Percentiles rank a stretch among this genome's conserved stretches.
Conservation (phyloP, 2,113 vertebrate genomes). For the Hydropotes inermis region DNA sequence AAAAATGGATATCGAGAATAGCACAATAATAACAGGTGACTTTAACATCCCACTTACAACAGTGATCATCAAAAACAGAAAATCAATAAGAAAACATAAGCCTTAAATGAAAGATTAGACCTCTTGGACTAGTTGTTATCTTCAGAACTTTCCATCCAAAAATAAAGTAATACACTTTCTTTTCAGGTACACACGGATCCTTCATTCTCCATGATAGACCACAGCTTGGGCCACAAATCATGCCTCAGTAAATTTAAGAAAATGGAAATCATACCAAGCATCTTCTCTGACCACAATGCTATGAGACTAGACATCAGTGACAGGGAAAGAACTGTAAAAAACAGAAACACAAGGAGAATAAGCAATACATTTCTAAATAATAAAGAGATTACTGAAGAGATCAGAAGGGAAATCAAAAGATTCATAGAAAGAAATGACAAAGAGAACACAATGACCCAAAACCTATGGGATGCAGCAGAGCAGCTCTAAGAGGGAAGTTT, state of each 20-base stretch:
- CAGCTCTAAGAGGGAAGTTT: not conserved
- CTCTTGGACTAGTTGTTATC: not conserved
- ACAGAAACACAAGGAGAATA: no score
- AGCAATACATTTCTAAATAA: no score
- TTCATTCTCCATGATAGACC: not conserved
- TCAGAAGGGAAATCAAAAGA: no score
- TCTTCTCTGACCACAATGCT: no score
- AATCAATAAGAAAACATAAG: not conserved
- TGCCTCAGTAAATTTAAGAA: not conserved
- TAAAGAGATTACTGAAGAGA: no score
- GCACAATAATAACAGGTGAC: not conserved
- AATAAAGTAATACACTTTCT: not conserved
- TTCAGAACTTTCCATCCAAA: accelerated
- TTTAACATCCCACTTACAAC: not conserved
- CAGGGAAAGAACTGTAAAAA: no score
- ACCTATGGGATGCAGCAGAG: not conserved
- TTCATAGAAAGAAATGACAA: no score
- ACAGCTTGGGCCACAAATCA: not conserved
- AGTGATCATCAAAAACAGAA: not conserved
- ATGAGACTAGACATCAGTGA: no score
- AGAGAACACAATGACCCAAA: not conserved
- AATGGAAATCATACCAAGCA: no score
- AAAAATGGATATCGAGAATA: not conserved
- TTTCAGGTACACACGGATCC: not conserved
- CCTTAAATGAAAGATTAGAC: not conserved